Evolutionary conservation across 2,888 invertebrate genomes (phyloP).

Genomic region (Diaprepes abbreviatus): DNA sequence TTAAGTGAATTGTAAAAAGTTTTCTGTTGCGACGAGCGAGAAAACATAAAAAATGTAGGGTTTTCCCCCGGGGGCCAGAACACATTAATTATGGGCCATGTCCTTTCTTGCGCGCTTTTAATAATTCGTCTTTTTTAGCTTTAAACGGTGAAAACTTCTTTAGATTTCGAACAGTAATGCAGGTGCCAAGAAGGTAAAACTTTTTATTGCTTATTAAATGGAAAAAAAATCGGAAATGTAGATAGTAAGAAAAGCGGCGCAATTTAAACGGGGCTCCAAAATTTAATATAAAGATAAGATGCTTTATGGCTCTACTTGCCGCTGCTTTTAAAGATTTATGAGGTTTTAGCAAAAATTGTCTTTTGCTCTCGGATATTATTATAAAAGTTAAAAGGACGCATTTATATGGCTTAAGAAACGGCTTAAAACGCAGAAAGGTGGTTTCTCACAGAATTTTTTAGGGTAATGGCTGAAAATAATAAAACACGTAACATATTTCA

Average conservation of each 20-base stretch:
- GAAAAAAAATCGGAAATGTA: constrained; percentile 18
- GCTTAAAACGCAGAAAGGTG: constrained; percentile 32
- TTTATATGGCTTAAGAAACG: constrained; percentile 44
- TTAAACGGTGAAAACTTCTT: no score
- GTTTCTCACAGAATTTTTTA: constrained; percentile 19
- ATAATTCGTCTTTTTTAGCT: no score
- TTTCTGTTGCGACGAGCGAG: no score
- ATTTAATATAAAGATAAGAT: constrained; percentile 48
- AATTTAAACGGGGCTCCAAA: constrained; percentile 30
- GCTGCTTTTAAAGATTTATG: constrained; percentile 45
- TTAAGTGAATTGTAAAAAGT: no score
- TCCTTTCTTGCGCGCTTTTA: no score
- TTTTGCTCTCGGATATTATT: constrained; percentile 45
- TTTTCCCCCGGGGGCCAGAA: no score
- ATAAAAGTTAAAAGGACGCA: constrained; percentile 45
- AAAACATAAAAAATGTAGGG: no score
- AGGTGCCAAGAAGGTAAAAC: no score
- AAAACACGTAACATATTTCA: constrained; percentile 17
- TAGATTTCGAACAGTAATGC: no score
- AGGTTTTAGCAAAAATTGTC: constrained; percentile 46
- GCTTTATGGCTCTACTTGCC: constrained; percentile 42
- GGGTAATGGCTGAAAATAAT: constrained; percentile 35
- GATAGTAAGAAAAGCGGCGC: constrained; percentile 10
- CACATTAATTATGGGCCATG: no score
- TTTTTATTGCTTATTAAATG: not conserved